Evolutionary conservation across 2,797 vertebrate genomes (phyloP), one percentile per base, ranked within the genome.

Genomic region (Ambastaia sidthimunki): DNA sequence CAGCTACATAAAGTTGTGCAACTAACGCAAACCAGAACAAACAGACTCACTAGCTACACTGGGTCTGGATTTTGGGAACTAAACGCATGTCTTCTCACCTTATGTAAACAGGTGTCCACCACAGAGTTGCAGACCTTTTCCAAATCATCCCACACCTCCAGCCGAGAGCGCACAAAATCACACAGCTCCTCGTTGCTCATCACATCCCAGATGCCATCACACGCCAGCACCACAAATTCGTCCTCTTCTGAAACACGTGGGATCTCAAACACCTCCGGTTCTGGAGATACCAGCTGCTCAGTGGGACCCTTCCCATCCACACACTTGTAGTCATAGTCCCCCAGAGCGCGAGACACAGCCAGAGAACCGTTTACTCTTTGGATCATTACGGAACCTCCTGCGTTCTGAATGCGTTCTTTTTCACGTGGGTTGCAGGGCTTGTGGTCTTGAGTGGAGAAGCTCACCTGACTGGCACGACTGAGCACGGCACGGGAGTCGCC

Each of bases 301-400:
- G 98, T 99, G 86, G 98, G 98, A 85, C 98, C 97, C 89, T 98
- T 98, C 89, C 98, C 98, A 57, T 99, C 97, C 85, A 99, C 97
- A 87, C 98, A 98, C 92, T 99, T 99, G 95, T 99, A 99, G 94
- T 99, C 98, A 89, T 98, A 99, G 95, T 99, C 98, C 88, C 98
- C 98, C 80, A 99, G 93, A 86, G 98, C 98, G 50, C 98, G 96
- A 80, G 98, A 99, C 87, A 99, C 98, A 23, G 98, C 98, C 88
- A 99, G 91, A 5, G 98, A 99, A 72, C 98, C 98, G 37, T 99
- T 99, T 86, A 99, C 98, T 87, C 98, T 95, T 85, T 99, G 98
- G 89, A 99, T 98, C 97, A 99, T 99, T 69, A 99, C 98, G 4
- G 97, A 98, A 91, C 98, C 98, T 23, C 98, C 98, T 59, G 98